Percentiles rank a stretch among this genome's conserved stretches.
Conservation (phyloP, 37 sponge, comb jelly and placozoan species). For the Trichoplax adhaerens region DNA sequence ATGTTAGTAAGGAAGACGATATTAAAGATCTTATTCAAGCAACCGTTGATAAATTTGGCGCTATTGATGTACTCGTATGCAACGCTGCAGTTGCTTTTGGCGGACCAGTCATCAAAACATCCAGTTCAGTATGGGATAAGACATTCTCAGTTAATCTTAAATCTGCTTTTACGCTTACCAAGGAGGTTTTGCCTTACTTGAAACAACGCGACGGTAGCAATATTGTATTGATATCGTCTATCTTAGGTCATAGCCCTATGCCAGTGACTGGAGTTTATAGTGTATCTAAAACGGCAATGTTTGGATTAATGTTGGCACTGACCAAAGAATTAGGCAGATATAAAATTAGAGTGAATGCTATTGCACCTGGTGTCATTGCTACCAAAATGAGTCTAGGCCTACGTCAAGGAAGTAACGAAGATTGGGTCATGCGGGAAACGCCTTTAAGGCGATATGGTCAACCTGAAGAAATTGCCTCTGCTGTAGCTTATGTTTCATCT, state of each 20-base stretch:
- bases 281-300: constrained; percentile 86
- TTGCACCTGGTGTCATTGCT: constrained; percentile 88
- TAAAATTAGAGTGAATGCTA: constrained; percentile 74
- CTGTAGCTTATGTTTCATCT: constrained; percentile 70
- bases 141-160: constrained; percentile 69
- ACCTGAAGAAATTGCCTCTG: constrained; percentile 72
- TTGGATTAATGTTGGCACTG: constrained; percentile 68
- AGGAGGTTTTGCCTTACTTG: constrained; percentile 60
- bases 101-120: constrained; percentile 34
- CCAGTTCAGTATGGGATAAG: constrained; percentile 58
- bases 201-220: constrained; percentile 36
- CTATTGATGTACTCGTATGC: constrained; percentile 78
- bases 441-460: constrained; percentile 24
- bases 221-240: constrained; percentile 83
- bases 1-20: constrained; percentile 80
- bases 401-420: too few species aligned
- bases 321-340: constrained; percentile 58
- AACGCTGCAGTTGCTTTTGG: constrained; percentile 85
- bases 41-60: constrained; percentile 56
- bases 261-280: constrained; percentile 67
- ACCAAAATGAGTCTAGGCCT: constrained; percentile 42
- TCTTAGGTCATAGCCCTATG: constrained; percentile 58
- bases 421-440: too few species aligned
- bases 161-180: constrained; percentile 44
- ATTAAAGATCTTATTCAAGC: constrained; percentile 53